Evolutionary conservation across 1,140 invertebrate genomes (phyloP), one percentile per base, ranked within the genome.

Genomic region (Cardiocondyla obscurior): DNA sequence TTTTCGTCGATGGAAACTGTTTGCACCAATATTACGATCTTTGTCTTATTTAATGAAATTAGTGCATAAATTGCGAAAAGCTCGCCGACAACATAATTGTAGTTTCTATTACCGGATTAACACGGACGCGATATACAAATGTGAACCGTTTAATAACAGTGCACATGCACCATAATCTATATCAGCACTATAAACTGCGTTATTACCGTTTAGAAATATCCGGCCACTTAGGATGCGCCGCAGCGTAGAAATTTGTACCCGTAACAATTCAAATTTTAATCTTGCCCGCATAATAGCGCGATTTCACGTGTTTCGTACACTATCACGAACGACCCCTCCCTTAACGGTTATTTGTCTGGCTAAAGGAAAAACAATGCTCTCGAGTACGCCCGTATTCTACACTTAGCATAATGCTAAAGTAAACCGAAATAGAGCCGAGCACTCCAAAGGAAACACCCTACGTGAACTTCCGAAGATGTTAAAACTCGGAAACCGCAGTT

Each of bases 241-340:
- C 44, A 49, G 42, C 39, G 33, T 25, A 33, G 74, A 85, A 60
- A 86, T 74, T 82, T 82, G 77, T 72, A 69, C 14, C 51, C 19
- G 79, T 74, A 76, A 85, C 86, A 84, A 89, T 88, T 89, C 82
- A 85, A 89, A 88, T 88, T 89, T 90, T 89, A 89, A 87, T 89
- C 84, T 90, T 79, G 39, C 36, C 14, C 85, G 65, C 30, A 53
- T 85, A 81, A 73, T 72, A 77, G 77, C 67, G 81, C 79, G 58
- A 86, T 84, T 84, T 65, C 85, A 53, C 69, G 73, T 77, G 64
- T 88, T 84, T 76, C 73, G 19, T 73, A 58, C n/a, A 30, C 70
- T 70, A 83, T 83, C 81, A 72, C 74, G 51, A 77, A 74, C 60
- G 28, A 19, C 30, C 60, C 19, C n/a, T 60, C 44, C 30, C 39